Evolutionary conservation across 2,113 vertebrate species (phyloP), one percentile per base, ranked within the genome.

Genomic region (Myotis brandtii): DNA sequence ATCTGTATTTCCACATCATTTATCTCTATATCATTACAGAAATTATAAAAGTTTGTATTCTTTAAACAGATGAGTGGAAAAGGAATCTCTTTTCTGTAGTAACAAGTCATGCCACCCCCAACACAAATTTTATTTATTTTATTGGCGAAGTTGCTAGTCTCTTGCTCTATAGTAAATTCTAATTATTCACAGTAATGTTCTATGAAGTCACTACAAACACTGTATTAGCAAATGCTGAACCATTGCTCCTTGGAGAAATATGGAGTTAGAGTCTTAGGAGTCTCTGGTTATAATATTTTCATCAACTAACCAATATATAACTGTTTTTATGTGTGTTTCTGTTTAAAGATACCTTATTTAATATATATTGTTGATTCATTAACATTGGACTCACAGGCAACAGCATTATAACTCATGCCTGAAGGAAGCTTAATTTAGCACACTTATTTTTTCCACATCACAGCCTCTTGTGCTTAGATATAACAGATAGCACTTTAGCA

Each of bases 101-200:
- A 87, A 73, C n/a, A 93, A 93, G 32, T 69, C 81, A 73, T 83
- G 6, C 11, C 70, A n/a, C 18, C 32, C 25, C n/a, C 43, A 17
- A 95, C 92, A 92, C n/a, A 85, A 79, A 84, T 25, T 16, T 62
- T 20, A 89, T 82, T 91, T 93, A 4, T 77, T 85, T 84, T 89
- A 66, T 50, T 43, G 43, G 73, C 76, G 66, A 88, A 95, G 83
- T 43, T 8, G 69, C 46, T 14, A 21, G 62, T 80, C 25, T 84
- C 54, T 84, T 93, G 30, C 9, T 92, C 3, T 27, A 34, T 0
- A 9, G 48, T 87, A 34, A 21, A 11, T 62, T 89, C 66, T 92
- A 48, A 64, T 48, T 67, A 66, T 23, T 89, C n/a, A 92, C 3
- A 70, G 18, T 14, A 54, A 83, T 34, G 43, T 23, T 73, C n/a